phyloP scores from a whole-genome alignment of 1,140 invertebrate genomes.

The Pseudomyrmex flavicornis region DNA sequence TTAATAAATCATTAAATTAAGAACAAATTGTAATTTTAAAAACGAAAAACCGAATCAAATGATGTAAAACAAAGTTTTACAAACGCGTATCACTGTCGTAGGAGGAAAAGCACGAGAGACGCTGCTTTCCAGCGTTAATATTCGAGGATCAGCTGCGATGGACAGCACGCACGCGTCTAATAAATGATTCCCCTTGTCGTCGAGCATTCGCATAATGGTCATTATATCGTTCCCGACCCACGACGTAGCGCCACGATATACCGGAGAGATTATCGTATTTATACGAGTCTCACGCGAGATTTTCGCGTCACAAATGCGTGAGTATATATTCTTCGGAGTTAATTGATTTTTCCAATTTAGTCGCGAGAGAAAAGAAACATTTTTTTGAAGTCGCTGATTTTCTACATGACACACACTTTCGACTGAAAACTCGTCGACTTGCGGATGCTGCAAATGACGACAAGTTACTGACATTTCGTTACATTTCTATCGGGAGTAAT shows the following conservation, averaged over 20 bases:
- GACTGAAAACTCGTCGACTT: neutral
- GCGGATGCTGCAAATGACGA: conserved; percentile 59
- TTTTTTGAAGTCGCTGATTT: neutral
- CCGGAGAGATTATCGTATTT: conserved; percentile 83
- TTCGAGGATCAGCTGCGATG: conserved; percentile 79
- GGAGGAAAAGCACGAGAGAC: conserved; percentile 36
- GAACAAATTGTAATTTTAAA: neutral
- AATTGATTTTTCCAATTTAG: neutral
- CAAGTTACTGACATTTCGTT: conserved; percentile 71
- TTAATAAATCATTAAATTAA: too few species aligned
- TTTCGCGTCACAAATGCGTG: neutral
- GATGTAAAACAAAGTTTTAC: conserved; percentile 13
- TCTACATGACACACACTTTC: neutral
- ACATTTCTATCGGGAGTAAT: conserved; percentile 72
- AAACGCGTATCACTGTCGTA: conserved; percentile 1
- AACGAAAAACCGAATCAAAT: neutral
- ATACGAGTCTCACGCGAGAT: conserved; percentile 63
- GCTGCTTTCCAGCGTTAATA: conserved; percentile 58
- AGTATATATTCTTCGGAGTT: neutral
- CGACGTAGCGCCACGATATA: conserved; percentile 79
- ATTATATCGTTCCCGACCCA: conserved; percentile 81
- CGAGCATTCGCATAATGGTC: conserved; percentile 81
- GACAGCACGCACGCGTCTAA: conserved; percentile 76
- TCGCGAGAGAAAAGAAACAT: neutral
- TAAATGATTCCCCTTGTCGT: conserved; percentile 82